Evolutionary conservation across 1,140 invertebrate genomes (phyloP), one percentile per base, ranked within the genome.

Genomic region (Ceratoteleas bidentatus): DNA sequence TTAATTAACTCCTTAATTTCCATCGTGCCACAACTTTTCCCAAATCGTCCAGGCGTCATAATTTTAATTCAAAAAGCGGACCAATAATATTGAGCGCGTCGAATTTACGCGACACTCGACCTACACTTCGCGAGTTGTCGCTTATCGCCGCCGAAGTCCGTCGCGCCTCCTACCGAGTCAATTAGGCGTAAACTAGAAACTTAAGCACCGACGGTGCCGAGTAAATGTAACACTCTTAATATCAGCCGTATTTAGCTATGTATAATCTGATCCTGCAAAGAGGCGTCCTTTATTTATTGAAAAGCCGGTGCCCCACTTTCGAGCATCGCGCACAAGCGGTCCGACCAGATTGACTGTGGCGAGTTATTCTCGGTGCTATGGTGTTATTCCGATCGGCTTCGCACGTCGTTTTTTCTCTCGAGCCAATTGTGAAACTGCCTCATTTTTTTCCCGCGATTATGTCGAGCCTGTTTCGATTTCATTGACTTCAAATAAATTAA

Each of bases 221-320:
- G 47, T 14, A 53, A 56, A 66, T 66, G 40, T 47, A 66, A 50
- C 11, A 56, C 10, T 24, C 8, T 15, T 62, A 10, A 33, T 57
- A 58, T 47, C 11, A 47, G 45, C n/a, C 14, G 34, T 15, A 77
- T 77, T 77, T 64, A 70, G 58, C 64, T 70, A 70, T 64, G 52
- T 52, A 62, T 57, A 75, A 70, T 81, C 40, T 60, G 49, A 77
- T 73, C 58, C 32, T 62, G 53, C 33, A 66, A 74, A 65, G 66
- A 60, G 58, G 10, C 61, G 47, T 72, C 79, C 38, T 81, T 72
- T 72, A 64, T 52, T 76, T 61, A 81, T 75, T 66, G 62, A 81
- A 82, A 81, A 76, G 65, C 49, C 38, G 64, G 10, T 84, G 78
- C 68, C 69, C 82, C 43, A 84, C 82, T 81, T 84, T 84, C 73